Conservation (phyloP, 2,888 invertebrate genomes). For the Caenorhabditis uteleia region DNA sequence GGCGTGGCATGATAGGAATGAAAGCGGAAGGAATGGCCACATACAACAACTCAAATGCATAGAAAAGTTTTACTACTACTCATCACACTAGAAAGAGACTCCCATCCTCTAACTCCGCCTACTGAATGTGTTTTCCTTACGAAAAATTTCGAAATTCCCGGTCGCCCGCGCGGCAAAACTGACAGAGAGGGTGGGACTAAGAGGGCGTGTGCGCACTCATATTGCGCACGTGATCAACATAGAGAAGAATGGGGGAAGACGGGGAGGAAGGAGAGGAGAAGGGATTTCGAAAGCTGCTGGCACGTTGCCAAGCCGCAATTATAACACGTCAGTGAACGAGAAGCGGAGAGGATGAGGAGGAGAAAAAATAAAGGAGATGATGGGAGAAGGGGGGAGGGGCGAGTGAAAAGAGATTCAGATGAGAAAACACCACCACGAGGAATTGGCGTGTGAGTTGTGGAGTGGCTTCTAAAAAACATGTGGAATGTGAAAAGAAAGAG, state of each 20-base stretch:
- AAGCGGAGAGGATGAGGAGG: background rate
- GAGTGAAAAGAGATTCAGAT: background rate
- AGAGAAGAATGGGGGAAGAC: background rate
- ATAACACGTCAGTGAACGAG: slow-evolving; percentile 40
- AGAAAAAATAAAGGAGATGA: background rate
- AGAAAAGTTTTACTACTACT: slow-evolving; percentile 1
- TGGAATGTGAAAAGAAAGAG: background rate
- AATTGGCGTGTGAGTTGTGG: background rate
- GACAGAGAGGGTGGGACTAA: slow-evolving; percentile 12
- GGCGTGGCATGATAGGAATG: slow-evolving; percentile 21
- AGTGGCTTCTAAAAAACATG: background rate
- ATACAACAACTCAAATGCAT: slow-evolving; percentile 11
- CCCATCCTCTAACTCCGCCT: background rate
- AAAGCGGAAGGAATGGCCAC: slow-evolving; percentile 7
- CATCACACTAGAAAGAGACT: background rate
- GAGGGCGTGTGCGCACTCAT: slow-evolving; percentile 28
- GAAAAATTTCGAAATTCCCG: slow-evolving; percentile 35
- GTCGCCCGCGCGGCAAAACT: slow-evolving; percentile 8
- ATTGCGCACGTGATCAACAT: slow-evolving; percentile 29
- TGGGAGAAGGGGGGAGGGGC: background rate
- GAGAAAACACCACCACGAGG: background rate
- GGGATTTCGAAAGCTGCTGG: slow-evolving; percentile 39
- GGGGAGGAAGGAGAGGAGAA: slow-evolving; percentile 12
- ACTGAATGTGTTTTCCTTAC: slow-evolving; percentile 11
- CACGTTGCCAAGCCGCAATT: slow-evolving; percentile 45